Evolutionary conservation across 1,140 invertebrate species (phyloP).

Genomic region (Lucilia sericata): DNA sequence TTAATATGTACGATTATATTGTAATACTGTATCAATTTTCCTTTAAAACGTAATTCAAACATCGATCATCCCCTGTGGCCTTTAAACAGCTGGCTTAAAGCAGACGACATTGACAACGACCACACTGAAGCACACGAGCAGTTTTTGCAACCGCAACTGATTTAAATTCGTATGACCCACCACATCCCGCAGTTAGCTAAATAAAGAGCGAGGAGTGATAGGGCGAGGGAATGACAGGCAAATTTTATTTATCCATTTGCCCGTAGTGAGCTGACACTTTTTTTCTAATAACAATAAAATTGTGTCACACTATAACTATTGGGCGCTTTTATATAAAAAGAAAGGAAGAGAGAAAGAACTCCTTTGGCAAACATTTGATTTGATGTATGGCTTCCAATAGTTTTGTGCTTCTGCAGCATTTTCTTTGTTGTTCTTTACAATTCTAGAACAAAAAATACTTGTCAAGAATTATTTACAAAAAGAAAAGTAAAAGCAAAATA

Average conservation of each 20-base stretch:
- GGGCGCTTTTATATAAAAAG: neutral
- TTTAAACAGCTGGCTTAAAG: neutral
- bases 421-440: neutral
- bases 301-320: neutral
- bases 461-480: neutral
- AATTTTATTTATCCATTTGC: no score
- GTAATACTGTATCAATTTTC: neutral
- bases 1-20: neutral
- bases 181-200: neutral
- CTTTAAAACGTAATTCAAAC: neutral
- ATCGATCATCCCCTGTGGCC: neutral
- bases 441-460: neutral
- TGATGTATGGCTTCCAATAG: neutral
- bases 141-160: neutral
- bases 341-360: no score
- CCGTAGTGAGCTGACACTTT: neutral
- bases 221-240: neutral
- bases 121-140: neutral
- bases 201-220: neutral
- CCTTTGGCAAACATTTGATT: neutral
- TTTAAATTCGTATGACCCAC: neutral
- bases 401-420: neutral
- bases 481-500: neutral
- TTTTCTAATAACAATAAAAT: neutral
- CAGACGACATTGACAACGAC: neutral